A percentile compares a stretch with the other conserved stretches of the same genome.
phyloP scores from a whole-genome alignment of 2,113 vertebrate species.

The Vombatus ursinus region DNA sequence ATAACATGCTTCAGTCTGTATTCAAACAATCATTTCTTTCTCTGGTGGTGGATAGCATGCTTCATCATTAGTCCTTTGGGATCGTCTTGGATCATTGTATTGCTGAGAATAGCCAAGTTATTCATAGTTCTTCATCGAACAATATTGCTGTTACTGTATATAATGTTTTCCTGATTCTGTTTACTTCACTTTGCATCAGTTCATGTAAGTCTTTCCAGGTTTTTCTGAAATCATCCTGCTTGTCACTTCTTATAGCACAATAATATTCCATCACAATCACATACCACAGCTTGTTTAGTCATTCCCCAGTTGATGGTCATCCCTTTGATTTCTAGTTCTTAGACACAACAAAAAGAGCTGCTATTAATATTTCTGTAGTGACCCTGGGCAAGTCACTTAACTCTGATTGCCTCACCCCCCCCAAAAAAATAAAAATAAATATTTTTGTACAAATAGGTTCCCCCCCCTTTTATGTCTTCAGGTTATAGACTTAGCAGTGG shows the following conservation, averaged over 20 bases:
- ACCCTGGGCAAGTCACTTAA: too few relatives aligned
- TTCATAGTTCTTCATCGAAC: neutral
- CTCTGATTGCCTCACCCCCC: too few relatives aligned
- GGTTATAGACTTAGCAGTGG: neutral
- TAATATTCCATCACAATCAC: neutral
- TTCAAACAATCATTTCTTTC: too few relatives aligned
- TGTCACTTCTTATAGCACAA: neutral
- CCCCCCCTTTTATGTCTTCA: neutral
- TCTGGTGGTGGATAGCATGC: too few relatives aligned
- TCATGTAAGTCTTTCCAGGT: neutral
- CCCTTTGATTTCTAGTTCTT: neutral
- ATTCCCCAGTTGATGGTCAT: neutral
- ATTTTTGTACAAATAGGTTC: neutral
- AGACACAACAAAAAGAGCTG: neutral
- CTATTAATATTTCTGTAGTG: too few relatives aligned
- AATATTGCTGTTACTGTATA: neutral
- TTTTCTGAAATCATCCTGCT: neutral
- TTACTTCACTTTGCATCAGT: neutral
- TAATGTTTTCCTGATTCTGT: neutral
- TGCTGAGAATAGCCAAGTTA: too few relatives aligned
- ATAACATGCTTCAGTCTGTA: too few relatives aligned
- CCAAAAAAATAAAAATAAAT: too few relatives aligned
- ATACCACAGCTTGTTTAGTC: neutral
- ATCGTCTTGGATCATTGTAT: too few relatives aligned
- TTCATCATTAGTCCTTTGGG: too few relatives aligned